Evolutionary conservation across 2,888 invertebrate species (phyloP), one percentile per base, ranked within the genome.

Genomic region (Axea sp.): DNA sequence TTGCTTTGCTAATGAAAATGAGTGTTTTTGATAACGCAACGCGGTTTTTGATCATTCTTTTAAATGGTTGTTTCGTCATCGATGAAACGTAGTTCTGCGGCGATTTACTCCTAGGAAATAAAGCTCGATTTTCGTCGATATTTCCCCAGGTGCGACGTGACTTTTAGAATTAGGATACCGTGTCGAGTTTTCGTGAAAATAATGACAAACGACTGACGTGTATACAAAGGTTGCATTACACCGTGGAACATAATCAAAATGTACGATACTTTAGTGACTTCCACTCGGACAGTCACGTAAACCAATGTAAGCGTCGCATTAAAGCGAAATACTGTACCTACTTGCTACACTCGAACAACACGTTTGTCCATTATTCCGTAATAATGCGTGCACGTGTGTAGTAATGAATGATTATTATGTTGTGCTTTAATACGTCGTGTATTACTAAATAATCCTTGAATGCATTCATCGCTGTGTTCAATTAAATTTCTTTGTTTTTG

Each of bases 221-320:
- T 47, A 72, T 45, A 33, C 62, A 65, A 60, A 55, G 67, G 69
- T 62, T 57, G 51, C 59, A 47, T 57, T 51, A 62, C 62, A 49
- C 28, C 26, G 51, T 11, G 31, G 5, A 30, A 53, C 60, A 60
- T 74, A 76, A 76, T 76, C 68, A 55, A 72, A 76, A 76, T 72
- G 64, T 76, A 76, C 68, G 74, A 72, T 74, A 76, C 74, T 74
- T 74, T 59, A 53, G 68, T 72, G 74, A 74, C 67, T 76, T 72
- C 55, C 55, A 68, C 45, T 72, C 72, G 71, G 64, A 59, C 72
- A 47, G 59, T 72, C 68, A 60, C 60, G 65, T 68, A 71, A 73
- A 72, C 72, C 74, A 74, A 74, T 74, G 74, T 74, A 65, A 76
- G 59, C 73, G 47, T 51, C 33, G 69, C 26, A 53, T 67, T 65